Evolutionary conservation across 2,113 vertebrate genomes (phyloP).

Genomic region (Corythaixoides concolor): DNA sequence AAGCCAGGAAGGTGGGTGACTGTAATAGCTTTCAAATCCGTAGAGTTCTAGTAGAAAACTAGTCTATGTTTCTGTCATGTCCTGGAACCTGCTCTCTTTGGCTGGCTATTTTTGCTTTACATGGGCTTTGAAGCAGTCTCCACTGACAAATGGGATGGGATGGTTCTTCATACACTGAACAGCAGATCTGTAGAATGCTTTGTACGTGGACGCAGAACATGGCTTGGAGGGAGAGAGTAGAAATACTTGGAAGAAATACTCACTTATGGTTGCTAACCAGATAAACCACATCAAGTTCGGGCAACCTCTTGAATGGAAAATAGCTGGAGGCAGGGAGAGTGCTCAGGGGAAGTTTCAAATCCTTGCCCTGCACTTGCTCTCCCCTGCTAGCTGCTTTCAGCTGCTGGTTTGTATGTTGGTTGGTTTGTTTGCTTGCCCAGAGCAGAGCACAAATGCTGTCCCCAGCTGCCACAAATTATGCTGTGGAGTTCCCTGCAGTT

Average conservation of each 20-base stretch:
- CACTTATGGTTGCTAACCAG: not conserved
- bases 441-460: not conserved
- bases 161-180: not conserved
- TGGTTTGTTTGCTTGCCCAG: not conserved
- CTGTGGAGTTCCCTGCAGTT: not conserved
- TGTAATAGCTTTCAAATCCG: not conserved
- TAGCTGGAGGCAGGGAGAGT: not conserved
- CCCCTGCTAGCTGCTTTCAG: not conserved
- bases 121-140: not conserved
- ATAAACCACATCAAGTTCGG: not conserved
- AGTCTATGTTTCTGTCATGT: not conserved
- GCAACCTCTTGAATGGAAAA: not conserved
- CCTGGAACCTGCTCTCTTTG: not conserved
- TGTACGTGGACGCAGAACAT: not conserved
- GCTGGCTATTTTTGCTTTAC: not conserved
- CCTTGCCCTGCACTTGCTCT: not conserved
- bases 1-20: not conserved
- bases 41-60: not conserved
- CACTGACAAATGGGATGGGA: fast-evolving
- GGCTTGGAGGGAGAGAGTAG: not conserved
- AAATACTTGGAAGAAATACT: not conserved
- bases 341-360: not conserved
- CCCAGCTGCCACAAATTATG: not conserved
- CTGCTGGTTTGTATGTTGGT: not conserved
- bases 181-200: not conserved